Base-by-base conservation (phyloP, 2,113 vertebrate genomes). In the Sinocyclocheilus anshuiensis region DNA sequence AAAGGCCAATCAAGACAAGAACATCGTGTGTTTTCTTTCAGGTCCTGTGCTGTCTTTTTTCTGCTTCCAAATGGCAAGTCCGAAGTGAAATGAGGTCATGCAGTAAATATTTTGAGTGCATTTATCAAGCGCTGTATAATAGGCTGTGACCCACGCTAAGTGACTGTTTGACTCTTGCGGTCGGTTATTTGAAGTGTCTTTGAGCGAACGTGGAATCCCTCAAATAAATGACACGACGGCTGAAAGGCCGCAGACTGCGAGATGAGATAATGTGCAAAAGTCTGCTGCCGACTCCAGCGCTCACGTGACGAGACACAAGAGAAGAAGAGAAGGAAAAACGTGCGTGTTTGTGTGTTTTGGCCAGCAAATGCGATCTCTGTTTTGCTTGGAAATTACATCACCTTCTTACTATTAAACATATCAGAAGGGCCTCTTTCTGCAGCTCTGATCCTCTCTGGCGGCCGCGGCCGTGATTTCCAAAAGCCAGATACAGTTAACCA, bases 321-420 rank as follows among this genome's bases (percentile, higher is more conserved):
- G 90, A 91, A 90, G 90, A 87, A 90, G 90, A 90, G 85, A 88
- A 86, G 78, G 90, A 86, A 91, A 90, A 90, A 86, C 84, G 81
- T 65, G 81, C 88, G 85, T 87, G 91, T 89, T 88, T 75, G 84
- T 85, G 77, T 81, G 87, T 72, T 84, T 53, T 83, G 84, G 90
- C 90, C 91, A 90, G 88, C 93, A 87, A 91, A 88, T 91, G 92
- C 89, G 86, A 89, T 93, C 93, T 94, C 92, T 92, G 93, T 94
- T 94, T 92, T 87, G 91, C 69, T 91, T 90, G 88, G 93, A 87
- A 87, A 94, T 95, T 92, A 95, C 94, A 94, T 95, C 93, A 95
- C 89, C 88, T 88, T 92, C 90, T 92, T 92, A 91, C 92, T 92
- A 92, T 94, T 93, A 91, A 88, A 92, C 91, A 92, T 90, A 94